Evolutionary conservation across 2,797 vertebrate species (phyloP).

Genomic region (Urocyon cinereoargenteus): DNA sequence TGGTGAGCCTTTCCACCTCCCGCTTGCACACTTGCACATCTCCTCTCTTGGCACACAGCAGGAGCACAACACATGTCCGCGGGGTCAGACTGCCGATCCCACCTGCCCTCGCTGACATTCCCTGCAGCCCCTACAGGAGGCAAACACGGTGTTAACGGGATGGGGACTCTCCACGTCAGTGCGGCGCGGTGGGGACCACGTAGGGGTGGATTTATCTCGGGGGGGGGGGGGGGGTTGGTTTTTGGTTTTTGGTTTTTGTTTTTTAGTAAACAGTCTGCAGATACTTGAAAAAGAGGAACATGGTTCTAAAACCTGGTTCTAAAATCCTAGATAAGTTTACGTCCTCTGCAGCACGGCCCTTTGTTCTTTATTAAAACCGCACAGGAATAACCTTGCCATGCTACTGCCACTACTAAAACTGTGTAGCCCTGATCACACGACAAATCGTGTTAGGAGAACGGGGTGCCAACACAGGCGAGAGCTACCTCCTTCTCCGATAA

Average conservation of each 20-base stretch:
- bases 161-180: background rate
- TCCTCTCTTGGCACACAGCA: background rate
- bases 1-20: background rate
- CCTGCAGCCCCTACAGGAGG: background rate
- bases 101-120: background rate
- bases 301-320: background rate
- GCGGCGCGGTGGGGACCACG: background rate
- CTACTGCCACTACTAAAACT: background rate
- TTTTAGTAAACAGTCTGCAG: background rate
- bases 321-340: slow-evolving; percentile 49
- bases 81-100: background rate
- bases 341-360: background rate
- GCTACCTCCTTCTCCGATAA: background rate
- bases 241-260: background rate
- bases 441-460: slow-evolving; percentile 18
- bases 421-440: background rate
- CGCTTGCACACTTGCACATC: background rate
- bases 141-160: background rate
- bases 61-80: background rate
- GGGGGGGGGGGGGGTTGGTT: background rate
- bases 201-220: background rate
- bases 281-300: background rate
- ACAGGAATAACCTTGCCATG: background rate
- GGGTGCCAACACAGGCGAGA: slow-evolving; percentile 5
- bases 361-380: slow-evolving; percentile 10